These are phyloP conservation scores for Apotomis turbidana DNA, from an alignment of 2,888 invertebrate species.

Conservation along the genomic window DNA sequence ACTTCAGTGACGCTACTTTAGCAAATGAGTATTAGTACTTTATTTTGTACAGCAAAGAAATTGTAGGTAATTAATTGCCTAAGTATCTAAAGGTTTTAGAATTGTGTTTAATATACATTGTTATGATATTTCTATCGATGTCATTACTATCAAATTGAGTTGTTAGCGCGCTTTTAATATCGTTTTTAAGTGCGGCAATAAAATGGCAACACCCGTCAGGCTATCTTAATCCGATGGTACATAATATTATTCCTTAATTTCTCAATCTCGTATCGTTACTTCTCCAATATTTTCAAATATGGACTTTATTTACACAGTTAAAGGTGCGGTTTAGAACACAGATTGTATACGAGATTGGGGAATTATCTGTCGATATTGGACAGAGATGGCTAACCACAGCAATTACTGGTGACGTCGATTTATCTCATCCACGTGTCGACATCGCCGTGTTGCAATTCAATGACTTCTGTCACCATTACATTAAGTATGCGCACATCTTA, in stretches of 20 bases:
- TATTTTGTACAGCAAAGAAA: too few species aligned
- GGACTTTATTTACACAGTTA: not conserved
- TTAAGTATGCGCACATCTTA: slow-evolving; percentile 21
- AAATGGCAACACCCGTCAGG: slow-evolving; percentile 13
- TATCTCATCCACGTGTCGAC: slow-evolving; percentile 28
- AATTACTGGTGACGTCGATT: slow-evolving; percentile 32
- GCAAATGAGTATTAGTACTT: too few species aligned
- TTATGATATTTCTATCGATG: not conserved
- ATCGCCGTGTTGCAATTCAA: slow-evolving; percentile 36
- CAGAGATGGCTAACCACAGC: slow-evolving; percentile 23
- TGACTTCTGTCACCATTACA: slow-evolving; percentile 30
- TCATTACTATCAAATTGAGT: not conserved
- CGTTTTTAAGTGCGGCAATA: slow-evolving; percentile 3
- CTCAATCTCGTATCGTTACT: not conserved
- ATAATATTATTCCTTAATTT: not conserved
- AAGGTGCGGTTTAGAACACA: not conserved
- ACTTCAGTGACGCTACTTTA: too few species aligned
- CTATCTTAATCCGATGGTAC: slow-evolving; percentile 22
- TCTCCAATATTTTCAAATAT: not conserved
- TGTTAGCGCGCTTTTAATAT: slow-evolving; percentile 4
- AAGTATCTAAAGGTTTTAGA: too few species aligned
- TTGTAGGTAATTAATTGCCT: too few species aligned
- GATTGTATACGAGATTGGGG: not conserved
- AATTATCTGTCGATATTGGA: slow-evolving; percentile 16
- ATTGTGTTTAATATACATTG: too few species aligned